Conservation (phyloP, 2,797 vertebrate genomes). For the Salarias fasciatus region DNA sequence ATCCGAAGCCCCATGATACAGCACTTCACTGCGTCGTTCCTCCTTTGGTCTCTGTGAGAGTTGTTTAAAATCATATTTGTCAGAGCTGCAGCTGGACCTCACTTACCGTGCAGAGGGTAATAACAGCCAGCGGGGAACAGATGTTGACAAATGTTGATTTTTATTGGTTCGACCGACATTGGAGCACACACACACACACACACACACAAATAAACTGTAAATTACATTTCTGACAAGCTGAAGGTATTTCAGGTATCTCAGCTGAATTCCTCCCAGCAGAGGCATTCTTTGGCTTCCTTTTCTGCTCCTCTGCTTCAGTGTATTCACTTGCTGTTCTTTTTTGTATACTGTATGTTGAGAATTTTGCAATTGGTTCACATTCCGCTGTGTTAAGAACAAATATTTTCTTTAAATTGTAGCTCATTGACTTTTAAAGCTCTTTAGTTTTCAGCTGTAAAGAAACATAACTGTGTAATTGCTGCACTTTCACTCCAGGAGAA, state of each 20-base stretch:
- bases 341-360: too few species aligned
- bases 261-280: background rate
- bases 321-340: too few species aligned
- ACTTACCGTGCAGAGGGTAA: too few species aligned
- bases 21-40: background rate
- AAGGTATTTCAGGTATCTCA: background rate
- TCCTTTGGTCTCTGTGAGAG: background rate
- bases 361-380: too few species aligned
- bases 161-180: background rate
- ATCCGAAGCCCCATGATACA: background rate
- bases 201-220: background rate
- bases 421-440: too few species aligned
- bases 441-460: background rate
- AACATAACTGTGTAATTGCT: background rate
- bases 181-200: background rate
- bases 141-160: constrained; percentile 4
- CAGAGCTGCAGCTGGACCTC: background rate
- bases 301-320: too few species aligned
- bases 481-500: background rate
- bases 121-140: background rate
- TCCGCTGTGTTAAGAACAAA: too few species aligned
- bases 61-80: background rate
- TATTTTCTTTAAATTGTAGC: too few species aligned
- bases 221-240: background rate
- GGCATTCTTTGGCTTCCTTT: background rate